Percentiles rank a stretch among this genome's conserved stretches.
Conservation (phyloP, 2,888 invertebrate genomes). For the Sphaerophoria rueppellii region DNA sequence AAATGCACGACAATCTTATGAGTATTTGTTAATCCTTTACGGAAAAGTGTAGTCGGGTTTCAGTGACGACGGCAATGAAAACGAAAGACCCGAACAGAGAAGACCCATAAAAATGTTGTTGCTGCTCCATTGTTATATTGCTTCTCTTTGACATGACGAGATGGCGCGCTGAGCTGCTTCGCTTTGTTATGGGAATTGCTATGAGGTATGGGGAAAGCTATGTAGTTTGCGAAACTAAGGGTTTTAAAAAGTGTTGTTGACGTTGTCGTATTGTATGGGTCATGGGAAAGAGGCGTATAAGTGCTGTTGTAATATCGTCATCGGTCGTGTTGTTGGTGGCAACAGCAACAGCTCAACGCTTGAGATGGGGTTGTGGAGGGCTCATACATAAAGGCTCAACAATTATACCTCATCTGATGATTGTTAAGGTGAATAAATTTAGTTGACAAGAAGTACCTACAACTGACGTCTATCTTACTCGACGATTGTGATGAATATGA, state of each 20-base stretch:
- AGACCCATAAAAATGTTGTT: no score
- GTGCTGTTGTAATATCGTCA: conserved; percentile 49
- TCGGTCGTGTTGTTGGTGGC: not conserved
- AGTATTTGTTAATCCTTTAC: conserved; percentile 67
- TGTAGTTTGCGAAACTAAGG: conserved; percentile 30
- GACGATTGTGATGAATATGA: conserved; percentile 30
- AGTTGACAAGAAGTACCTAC: no score
- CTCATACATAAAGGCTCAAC: conserved; percentile 68
- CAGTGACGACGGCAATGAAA: no score
- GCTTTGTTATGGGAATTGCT: not conserved
- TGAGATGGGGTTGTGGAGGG: conserved; percentile 9
- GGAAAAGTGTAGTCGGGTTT: no score
- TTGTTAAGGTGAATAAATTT: conserved; percentile 22
- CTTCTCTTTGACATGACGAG: no score
- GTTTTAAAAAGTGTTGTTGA: conserved; percentile 66
- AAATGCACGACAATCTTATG: conserved; percentile 66
- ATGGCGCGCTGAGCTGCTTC: not conserved
- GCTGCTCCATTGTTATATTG: no score
- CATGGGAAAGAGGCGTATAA: conserved; percentile 58
- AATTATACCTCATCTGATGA: conserved; percentile 61
- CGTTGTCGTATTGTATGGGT: conserved; percentile 63
- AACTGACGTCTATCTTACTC: no score
- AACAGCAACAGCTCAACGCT: not conserved
- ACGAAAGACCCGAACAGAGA: conserved; percentile 22
- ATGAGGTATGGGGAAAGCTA: no score